Percentiles rank a stretch among this genome's conserved stretches.
Conservation (phyloP, 2,113 vertebrate species). For the Vombatus ursinus region DNA sequence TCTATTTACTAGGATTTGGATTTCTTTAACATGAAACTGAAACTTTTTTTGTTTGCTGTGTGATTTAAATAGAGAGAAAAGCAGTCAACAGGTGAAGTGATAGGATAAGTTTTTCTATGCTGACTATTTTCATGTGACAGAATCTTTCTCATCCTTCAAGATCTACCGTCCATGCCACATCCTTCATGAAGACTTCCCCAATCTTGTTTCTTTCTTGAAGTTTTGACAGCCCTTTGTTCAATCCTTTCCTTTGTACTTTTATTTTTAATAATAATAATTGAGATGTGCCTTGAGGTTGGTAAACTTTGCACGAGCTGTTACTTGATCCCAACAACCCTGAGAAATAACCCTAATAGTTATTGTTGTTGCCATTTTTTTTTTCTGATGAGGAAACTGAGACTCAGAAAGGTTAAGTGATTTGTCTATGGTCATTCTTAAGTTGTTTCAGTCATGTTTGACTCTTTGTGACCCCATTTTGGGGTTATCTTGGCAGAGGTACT, state of each 20-base stretch:
- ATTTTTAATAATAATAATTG: background rate
- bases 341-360: background rate
- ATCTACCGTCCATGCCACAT: background rate
- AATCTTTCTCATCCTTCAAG: background rate
- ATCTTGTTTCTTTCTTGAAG: background rate
- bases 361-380: background rate
- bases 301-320: background rate
- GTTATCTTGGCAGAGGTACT: background rate
- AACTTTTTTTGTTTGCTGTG: background rate
- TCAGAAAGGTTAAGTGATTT: background rate
- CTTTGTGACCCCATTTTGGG: background rate
- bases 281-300: background rate
- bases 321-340: background rate
- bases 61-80: background rate
- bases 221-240: background rate
- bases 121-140: background rate
- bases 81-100: background rate
- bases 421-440: background rate
- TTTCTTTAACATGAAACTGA: background rate
- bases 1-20: background rate
- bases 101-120: background rate
- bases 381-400: background rate
- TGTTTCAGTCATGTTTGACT: background rate
- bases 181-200: background rate
- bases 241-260: background rate